phyloP scores from a whole-genome alignment of 30 jellyfish, hydroid and myxozoan species.

The Aurelia aurita complex sp. Pacific region DNA sequence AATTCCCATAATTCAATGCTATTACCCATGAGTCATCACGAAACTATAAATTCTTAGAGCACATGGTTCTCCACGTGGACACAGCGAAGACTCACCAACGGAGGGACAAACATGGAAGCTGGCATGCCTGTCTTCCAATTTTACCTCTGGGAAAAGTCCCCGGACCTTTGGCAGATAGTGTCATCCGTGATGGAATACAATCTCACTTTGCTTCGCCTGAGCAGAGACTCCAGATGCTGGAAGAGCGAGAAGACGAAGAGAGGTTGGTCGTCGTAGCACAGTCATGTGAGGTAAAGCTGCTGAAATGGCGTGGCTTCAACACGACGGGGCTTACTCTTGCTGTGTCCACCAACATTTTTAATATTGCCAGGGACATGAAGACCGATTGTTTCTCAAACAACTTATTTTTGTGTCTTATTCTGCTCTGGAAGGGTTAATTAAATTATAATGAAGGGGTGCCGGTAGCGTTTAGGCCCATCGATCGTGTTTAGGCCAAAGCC shows the following conservation, averaged over 20 bases:
- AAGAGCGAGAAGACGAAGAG: conserved; percentile 84
- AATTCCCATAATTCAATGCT: background rate
- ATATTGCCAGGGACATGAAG: background rate
- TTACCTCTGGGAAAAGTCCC: conserved; percentile 98
- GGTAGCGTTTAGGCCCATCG: too few relatives aligned
- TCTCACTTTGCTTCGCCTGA: conserved; percentile 61
- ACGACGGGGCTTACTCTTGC: conserved; percentile 99
- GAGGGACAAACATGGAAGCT: conserved; percentile 62
- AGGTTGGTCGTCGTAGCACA: conserved; percentile 88
- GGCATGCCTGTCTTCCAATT: conserved; percentile 25
- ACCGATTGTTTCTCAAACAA: background rate
- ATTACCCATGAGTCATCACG: conserved; percentile 10
- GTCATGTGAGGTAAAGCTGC: conserved; percentile 86
- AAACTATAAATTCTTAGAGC: conserved; percentile 1
- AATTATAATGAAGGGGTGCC: too few relatives aligned
- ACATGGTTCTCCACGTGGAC: conserved; percentile 61
- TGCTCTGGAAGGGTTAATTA: background rate
- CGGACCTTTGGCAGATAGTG: conserved; percentile 90
- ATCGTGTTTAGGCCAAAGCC: too few relatives aligned
- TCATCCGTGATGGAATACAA: conserved; percentile 79
- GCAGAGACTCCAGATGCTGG: conserved; percentile 93
- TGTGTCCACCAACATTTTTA: conserved; percentile 82
- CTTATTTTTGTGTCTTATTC: background rate
- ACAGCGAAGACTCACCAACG: conserved; percentile 92
- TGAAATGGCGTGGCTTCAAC: conserved; percentile 79